Conservation (phyloP, 2,888 invertebrate genomes). For the Oithona nana region DNA sequence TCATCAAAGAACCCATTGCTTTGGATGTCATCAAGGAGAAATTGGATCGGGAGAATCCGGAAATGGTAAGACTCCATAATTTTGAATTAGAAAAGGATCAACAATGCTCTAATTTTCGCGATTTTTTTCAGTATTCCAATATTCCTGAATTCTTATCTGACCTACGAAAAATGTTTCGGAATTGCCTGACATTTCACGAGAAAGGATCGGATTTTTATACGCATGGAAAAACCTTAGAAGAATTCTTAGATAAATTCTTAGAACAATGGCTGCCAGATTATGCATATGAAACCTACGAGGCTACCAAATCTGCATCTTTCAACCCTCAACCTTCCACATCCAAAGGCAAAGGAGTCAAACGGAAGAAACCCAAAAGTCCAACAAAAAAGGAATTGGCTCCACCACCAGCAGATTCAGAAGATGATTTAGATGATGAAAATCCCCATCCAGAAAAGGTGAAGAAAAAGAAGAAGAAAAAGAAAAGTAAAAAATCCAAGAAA, state of each 20-base stretch:
- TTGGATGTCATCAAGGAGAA: constrained; percentile 13
- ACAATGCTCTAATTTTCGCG: neutral
- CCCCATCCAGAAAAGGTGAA: neutral
- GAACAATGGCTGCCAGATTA: constrained; percentile 9
- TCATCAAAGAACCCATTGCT: constrained; percentile 11
- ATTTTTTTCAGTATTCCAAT: neutral
- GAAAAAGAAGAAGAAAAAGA: neutral
- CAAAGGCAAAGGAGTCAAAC: no score
- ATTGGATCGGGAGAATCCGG: neutral
- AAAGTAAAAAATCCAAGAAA: no score
- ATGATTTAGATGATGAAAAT: neutral
- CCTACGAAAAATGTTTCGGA: constrained; percentile 8
- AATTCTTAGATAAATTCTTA: constrained; percentile 3
- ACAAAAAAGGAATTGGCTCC: no score
- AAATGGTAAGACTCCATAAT: neutral
- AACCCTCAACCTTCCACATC: neutral
- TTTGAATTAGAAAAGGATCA: no score
- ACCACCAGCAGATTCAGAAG: neutral
- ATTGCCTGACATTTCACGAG: constrained; percentile 8
- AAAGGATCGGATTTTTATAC: neutral
- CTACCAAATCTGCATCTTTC: neutral
- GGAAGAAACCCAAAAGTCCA: neutral
- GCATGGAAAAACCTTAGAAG: constrained; percentile 6
- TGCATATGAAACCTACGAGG: neutral
- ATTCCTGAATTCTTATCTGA: constrained; percentile 2